Conservation (phyloP, 2,888 invertebrate species). For the Pegoplata infirma region DNA sequence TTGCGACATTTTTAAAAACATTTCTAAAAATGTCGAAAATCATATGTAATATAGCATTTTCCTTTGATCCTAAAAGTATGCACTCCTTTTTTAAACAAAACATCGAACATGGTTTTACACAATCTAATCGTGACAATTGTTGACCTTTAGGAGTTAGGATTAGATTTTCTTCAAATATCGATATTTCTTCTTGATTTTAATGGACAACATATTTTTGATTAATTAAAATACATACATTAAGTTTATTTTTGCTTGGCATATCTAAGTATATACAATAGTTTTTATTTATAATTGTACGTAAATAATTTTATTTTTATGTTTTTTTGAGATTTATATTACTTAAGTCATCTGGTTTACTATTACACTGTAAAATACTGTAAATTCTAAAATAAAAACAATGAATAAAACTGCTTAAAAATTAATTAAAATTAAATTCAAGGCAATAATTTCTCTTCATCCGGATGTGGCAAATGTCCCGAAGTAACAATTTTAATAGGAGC, state of each 20-base stretch:
- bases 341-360: constrained; percentile 45
- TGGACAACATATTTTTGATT: too few relatives aligned
- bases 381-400: constrained; percentile 13
- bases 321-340: constrained; percentile 29
- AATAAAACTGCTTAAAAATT: constrained; percentile 18
- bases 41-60: too few relatives aligned
- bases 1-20: too few relatives aligned
- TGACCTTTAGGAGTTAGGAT: too few relatives aligned
- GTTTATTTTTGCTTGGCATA: constrained; percentile 35
- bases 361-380: constrained; percentile 66
- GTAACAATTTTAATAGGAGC: constrained; percentile 38
- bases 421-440: constrained; percentile 68
- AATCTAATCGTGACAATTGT: too few relatives aligned
- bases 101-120: too few relatives aligned
- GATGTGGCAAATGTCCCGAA: constrained; percentile 30
- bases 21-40: too few relatives aligned
- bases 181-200: too few relatives aligned
- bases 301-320: too few relatives aligned
- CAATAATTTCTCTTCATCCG: constrained; percentile 72
- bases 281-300: neutral
- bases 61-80: too few relatives aligned
- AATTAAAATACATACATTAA: constrained; percentile 35
- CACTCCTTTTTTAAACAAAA: too few relatives aligned
- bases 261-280: constrained; percentile 24
- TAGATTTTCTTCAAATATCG: too few relatives aligned